Conservation (phyloP, 2,113 vertebrate genomes). For the Nothobranchius furzeri region DNA sequence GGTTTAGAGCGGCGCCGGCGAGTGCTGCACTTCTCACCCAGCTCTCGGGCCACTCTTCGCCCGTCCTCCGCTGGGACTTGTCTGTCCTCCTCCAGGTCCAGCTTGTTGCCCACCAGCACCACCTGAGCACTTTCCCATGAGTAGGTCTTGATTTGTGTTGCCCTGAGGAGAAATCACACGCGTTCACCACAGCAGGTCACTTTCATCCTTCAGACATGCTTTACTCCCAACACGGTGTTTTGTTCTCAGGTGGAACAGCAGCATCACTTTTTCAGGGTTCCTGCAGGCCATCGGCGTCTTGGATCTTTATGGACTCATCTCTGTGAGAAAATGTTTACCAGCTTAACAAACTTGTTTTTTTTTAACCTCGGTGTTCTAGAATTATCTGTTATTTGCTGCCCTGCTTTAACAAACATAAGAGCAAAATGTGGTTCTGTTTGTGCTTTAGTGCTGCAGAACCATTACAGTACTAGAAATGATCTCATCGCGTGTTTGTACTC, state of each 20-base stretch:
- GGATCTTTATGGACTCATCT: not conserved
- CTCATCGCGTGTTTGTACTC: too few species aligned
- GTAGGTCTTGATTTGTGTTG: slow-evolving; percentile 88
- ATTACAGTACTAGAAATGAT: too few species aligned
- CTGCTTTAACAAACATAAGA: too few species aligned
- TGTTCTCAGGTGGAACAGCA: not conserved
- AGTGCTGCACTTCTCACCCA: slow-evolving; percentile 70
- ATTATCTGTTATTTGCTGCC: too few species aligned
- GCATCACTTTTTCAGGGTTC: not conserved
- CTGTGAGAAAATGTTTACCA: not conserved
- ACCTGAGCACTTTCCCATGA: slow-evolving; percentile 88
- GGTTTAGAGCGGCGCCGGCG: too few species aligned
- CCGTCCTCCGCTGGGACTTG: slow-evolving; percentile 80
- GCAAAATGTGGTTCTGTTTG: too few species aligned
- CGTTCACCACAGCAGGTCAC: not conserved
- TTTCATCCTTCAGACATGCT: too few species aligned
- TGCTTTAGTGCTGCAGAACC: too few species aligned
- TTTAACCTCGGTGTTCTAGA: too few species aligned
- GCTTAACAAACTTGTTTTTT: not conserved
- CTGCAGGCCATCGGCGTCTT: not conserved
- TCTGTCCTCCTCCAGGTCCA: slow-evolving; percentile 85
- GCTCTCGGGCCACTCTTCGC: slow-evolving; percentile 77
- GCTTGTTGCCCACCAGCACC: slow-evolving; percentile 84
- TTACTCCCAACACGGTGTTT: not conserved
- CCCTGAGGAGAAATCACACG: slow-evolving; percentile 70